A percentile compares a stretch with the other conserved stretches of the same genome.
Conservation (phyloP, 1,140 invertebrate genomes). For the Aphelinus atriplicis region DNA sequence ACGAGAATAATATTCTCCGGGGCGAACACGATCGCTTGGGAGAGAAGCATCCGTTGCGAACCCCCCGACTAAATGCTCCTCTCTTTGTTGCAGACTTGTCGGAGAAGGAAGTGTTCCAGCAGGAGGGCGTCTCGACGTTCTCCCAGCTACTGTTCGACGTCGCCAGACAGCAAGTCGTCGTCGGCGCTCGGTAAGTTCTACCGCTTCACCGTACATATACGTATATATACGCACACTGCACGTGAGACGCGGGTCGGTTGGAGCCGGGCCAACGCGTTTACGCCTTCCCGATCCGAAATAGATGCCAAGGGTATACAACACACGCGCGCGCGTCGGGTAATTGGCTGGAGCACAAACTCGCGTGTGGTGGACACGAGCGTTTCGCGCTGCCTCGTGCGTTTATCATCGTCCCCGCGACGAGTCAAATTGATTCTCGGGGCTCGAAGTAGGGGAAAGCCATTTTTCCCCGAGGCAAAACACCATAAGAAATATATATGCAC, state of each 20-base stretch:
- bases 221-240: not conserved
- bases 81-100: constrained; percentile 52
- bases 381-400: no score
- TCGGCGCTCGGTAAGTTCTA: constrained; percentile 77
- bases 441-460: no score
- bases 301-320: not conserved
- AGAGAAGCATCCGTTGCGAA: no score
- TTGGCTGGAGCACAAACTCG: not conserved
- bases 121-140: constrained; percentile 76
- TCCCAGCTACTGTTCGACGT: constrained; percentile 85
- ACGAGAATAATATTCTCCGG: no score
- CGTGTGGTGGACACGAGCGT: no score
- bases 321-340: not conserved
- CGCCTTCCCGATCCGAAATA: constrained; percentile 5
- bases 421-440: no score
- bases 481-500: no score
- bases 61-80: no score
- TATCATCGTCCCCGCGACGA: no score
- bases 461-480: no score
- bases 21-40: no score
- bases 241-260: not conserved
- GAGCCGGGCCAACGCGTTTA: not conserved
- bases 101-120: constrained; percentile 54
- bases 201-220: not conserved
- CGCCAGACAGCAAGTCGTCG: constrained; percentile 81